These are phyloP conservation scores for Brachyptera risi DNA, from an alignment of 2,888 invertebrate species.

Conservation along the genomic window DNA sequence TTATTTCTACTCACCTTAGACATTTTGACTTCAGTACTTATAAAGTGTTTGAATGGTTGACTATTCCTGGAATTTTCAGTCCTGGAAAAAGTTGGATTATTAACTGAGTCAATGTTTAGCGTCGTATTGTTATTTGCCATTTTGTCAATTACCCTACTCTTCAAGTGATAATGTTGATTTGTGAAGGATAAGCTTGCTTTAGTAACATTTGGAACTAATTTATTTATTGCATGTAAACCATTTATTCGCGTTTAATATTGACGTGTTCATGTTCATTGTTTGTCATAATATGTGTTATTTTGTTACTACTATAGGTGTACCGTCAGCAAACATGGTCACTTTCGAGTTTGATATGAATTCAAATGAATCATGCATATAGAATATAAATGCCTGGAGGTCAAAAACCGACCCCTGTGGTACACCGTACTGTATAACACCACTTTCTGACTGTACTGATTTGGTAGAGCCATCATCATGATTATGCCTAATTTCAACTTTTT, in stretches of 20 bases:
- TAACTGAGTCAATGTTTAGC: background rate
- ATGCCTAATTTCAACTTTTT: background rate
- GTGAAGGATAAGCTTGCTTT: background rate
- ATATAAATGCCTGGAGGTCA: background rate
- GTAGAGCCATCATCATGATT: no score
- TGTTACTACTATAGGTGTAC: background rate
- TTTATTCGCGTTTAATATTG: background rate
- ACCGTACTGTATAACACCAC: background rate
- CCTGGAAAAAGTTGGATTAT: background rate
- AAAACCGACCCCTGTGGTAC: background rate
- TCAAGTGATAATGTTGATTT: background rate
- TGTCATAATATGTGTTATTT: background rate
- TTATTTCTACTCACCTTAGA: no score
- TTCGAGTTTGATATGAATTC: background rate
- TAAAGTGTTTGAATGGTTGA: no score
- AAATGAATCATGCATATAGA: background rate
- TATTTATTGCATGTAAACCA: background rate
- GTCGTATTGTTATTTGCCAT: background rate
- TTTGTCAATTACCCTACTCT: no score
- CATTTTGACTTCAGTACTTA: no score
- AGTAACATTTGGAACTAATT: background rate
- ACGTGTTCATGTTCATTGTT: background rate
- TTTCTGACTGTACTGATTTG: background rate
- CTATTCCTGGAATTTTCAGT: background rate
- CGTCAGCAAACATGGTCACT: background rate